Evolutionary conservation across 2,888 invertebrate species (phyloP).

Genomic region (Endotricha flammealis): DNA sequence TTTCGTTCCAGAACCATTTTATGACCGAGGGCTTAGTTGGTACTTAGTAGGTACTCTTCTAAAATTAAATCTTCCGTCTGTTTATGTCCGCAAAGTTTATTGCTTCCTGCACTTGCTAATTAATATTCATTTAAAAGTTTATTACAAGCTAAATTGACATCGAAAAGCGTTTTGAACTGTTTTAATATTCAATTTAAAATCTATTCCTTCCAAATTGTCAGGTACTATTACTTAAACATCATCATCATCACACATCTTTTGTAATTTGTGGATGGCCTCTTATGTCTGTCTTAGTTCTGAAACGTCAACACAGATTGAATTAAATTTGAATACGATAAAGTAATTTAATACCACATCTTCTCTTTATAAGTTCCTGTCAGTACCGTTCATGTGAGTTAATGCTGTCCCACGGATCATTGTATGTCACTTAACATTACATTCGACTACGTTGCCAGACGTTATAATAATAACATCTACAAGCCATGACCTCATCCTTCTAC

Average conservation of each 20-base stretch:
- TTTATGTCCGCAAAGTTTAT: constrained; percentile 32
- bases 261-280: too few species aligned
- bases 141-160: not conserved
- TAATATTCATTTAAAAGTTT: constrained; percentile 29
- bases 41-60: constrained; percentile 27
- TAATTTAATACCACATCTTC: too few species aligned
- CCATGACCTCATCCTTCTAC: constrained; percentile 3
- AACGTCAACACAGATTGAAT: too few species aligned
- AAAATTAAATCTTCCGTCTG: constrained; percentile 33
- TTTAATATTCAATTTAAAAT: too few species aligned
- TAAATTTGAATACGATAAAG: too few species aligned
- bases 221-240: too few species aligned
- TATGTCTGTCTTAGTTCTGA: too few species aligned
- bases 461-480: not conserved
- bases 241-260: too few species aligned
- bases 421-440: constrained; percentile 4
- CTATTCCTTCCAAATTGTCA: too few species aligned
- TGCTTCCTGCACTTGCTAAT: constrained; percentile 37
- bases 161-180: not conserved
- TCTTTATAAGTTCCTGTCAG: too few species aligned
- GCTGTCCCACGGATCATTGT: not conserved
- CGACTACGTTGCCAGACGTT: constrained; percentile 2
- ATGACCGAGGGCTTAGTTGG: constrained; percentile 17
- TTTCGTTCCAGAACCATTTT: constrained; percentile 15
- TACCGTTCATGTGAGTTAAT: too few species aligned